phyloP scores from a whole-genome alignment of 2,888 invertebrate species.

The Spodoptera exigua region DNA sequence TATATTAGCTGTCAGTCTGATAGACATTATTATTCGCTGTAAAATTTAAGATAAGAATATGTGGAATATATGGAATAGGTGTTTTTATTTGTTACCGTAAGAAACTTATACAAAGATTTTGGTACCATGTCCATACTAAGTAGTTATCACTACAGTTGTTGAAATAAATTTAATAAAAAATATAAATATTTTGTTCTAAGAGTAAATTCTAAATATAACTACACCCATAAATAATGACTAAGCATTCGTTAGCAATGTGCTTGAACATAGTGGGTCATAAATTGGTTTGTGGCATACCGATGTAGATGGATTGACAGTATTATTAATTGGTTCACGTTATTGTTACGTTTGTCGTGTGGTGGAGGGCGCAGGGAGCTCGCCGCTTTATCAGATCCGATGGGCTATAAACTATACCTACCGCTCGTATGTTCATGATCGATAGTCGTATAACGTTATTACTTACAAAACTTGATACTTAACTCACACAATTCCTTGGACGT shows the following conservation, averaged over 20 bases:
- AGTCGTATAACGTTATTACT: slow-evolving; percentile 38
- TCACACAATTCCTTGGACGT: slow-evolving; percentile 36
- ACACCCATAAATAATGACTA: background rate
- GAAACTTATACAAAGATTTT: no score
- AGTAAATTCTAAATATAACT: background rate
- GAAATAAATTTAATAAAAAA: background rate
- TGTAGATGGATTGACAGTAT: slow-evolving; percentile 34
- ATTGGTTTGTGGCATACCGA: slow-evolving; percentile 25
- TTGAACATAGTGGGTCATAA: slow-evolving; percentile 14
- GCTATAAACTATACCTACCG: slow-evolving; percentile 38
- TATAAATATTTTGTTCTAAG: background rate
- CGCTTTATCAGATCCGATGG: slow-evolving; percentile 31
- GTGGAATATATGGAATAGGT: no score
- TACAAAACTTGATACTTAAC: slow-evolving; percentile 38
- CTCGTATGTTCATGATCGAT: slow-evolving; percentile 45
- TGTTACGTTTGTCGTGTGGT: slow-evolving; percentile 40
- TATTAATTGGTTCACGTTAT: slow-evolving; percentile 46
- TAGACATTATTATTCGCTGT: slow-evolving; percentile 9
- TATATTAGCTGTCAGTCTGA: slow-evolving; percentile 18
- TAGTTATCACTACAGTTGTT: no score
- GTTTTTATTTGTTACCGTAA: no score
- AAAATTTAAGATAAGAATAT: slow-evolving; percentile 6
- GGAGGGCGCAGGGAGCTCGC: slow-evolving; percentile 15
- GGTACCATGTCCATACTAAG: no score
- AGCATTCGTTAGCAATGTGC: slow-evolving; percentile 8